phyloP scores from a whole-genome alignment of 2,888 invertebrate genomes.

The Melieria picta region DNA sequence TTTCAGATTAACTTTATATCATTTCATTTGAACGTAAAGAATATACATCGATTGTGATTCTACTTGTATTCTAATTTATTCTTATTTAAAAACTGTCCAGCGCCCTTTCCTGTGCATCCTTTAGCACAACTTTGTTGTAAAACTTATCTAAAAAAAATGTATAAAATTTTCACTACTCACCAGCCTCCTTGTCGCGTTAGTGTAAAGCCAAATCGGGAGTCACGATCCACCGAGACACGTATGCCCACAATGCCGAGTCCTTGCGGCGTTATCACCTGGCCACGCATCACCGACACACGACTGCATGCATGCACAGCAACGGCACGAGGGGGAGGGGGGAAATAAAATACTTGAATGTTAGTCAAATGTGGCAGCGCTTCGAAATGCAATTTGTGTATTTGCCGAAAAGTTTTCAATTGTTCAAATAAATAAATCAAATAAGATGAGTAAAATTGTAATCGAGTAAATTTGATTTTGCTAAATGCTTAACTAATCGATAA shows the following conservation, averaged over 20 bases:
- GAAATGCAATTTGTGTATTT: not conserved
- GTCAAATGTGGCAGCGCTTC: not conserved
- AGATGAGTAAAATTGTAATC: no score
- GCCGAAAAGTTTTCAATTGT: no score
- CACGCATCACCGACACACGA: constrained; percentile 98
- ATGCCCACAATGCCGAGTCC: constrained; percentile 97
- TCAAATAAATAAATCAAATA: no score
- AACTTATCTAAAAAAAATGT: not conserved
- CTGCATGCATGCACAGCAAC: constrained; percentile 68
- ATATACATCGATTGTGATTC: no score
- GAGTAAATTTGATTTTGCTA: no score
- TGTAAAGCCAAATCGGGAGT: constrained; percentile 96
- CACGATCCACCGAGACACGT: constrained; percentile 92
- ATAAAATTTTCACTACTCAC: constrained; percentile 71
- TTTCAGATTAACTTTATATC: no score
- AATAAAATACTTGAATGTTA: constrained; percentile 12
- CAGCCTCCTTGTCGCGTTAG: constrained; percentile 92
- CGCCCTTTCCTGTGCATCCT: no score
- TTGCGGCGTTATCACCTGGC: constrained; percentile 93
- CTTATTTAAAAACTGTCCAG: no score
- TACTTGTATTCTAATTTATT: no score
- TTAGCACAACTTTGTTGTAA: no score
- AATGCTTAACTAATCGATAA: not conserved
- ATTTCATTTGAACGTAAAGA: no score
- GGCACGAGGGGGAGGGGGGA: not conserved